phyloP scores from a whole-genome alignment of 2,797 vertebrate genomes.

The Thalassophryne amazonica region DNA sequence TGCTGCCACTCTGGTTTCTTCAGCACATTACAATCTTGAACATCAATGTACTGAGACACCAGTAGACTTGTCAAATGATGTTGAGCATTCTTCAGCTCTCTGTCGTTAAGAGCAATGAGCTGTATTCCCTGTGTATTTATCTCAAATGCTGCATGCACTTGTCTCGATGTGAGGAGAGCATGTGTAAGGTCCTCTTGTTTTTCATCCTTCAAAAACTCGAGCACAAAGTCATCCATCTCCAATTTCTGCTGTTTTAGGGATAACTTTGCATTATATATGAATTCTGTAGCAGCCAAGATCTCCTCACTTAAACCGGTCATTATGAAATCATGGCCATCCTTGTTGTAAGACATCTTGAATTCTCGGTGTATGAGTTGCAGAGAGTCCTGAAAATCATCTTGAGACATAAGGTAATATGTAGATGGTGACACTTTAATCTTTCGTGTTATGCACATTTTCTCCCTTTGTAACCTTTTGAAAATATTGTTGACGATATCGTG shows the following conservation, averaged over 20 bases:
- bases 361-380: slow-evolving; percentile 61
- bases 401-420: slow-evolving; percentile 69
- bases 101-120: slow-evolving; percentile 65
- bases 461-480: slow-evolving; percentile 59
- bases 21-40: slow-evolving; percentile 69
- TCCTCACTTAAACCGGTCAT: slow-evolving; percentile 77
- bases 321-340: slow-evolving; percentile 37
- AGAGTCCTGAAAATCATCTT: slow-evolving; percentile 54
- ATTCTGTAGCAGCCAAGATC: slow-evolving; percentile 70
- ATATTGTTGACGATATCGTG: slow-evolving; percentile 40
- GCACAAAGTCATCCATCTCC: slow-evolving; percentile 52
- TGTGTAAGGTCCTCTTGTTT: slow-evolving; percentile 66
- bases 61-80: slow-evolving; percentile 66
- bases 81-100: slow-evolving; percentile 70
- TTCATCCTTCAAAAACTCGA: slow-evolving; percentile 68
- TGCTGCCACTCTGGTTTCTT: slow-evolving; percentile 68
- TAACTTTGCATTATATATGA: slow-evolving; percentile 60
- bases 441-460: slow-evolving; percentile 60
- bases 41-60: slow-evolving; percentile 40
- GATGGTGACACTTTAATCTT: slow-evolving; percentile 54
- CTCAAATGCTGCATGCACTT: slow-evolving; percentile 74
- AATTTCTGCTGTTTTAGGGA: slow-evolving; percentile 58
- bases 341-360: slow-evolving; percentile 68
- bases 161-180: slow-evolving; percentile 69
- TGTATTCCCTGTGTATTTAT: slow-evolving; percentile 45